Conservation (phyloP, 2,113 vertebrate genomes). For the Lophius piscatorius region DNA sequence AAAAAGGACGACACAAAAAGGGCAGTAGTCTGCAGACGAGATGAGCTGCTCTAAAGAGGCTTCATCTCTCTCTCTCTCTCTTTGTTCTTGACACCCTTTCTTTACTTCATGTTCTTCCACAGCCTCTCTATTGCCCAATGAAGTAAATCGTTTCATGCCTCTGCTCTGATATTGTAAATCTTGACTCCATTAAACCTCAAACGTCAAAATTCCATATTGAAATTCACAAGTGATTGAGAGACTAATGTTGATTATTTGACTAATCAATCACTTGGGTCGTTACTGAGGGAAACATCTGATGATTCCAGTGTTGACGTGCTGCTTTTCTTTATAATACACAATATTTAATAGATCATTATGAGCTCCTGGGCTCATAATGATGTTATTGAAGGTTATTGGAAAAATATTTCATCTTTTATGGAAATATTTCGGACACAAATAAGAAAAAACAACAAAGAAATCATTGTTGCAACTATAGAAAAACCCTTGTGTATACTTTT, state of each 20-base stretch:
- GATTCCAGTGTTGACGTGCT: background rate
- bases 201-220: too few relatives aligned
- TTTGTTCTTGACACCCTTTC: slow-evolving; percentile 29
- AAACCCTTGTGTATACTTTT: too few relatives aligned
- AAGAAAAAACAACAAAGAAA: too few relatives aligned
- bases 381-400: too few relatives aligned
- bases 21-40: slow-evolving; percentile 24
- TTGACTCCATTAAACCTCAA: too few relatives aligned
- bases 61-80: slow-evolving; percentile 9
- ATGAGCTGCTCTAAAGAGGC: slow-evolving; percentile 47
- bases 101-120: background rate
- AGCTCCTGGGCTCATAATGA: too few relatives aligned
- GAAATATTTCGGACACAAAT: too few relatives aligned
- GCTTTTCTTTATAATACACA: background rate
- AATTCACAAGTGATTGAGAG: background rate
- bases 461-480: too few relatives aligned
- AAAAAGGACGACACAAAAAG: slow-evolving; percentile 4
- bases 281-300: background rate
- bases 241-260: background rate
- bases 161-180: slow-evolving; percentile 17
- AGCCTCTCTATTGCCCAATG: background rate
- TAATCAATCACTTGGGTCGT: background rate
- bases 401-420: too few relatives aligned
- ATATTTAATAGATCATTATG: too few relatives aligned
- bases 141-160: background rate